Evolutionary conservation across 37 sponge, comb jelly and placozoan species (phyloP).

Genomic region (Diacarnus erythraeanus): DNA sequence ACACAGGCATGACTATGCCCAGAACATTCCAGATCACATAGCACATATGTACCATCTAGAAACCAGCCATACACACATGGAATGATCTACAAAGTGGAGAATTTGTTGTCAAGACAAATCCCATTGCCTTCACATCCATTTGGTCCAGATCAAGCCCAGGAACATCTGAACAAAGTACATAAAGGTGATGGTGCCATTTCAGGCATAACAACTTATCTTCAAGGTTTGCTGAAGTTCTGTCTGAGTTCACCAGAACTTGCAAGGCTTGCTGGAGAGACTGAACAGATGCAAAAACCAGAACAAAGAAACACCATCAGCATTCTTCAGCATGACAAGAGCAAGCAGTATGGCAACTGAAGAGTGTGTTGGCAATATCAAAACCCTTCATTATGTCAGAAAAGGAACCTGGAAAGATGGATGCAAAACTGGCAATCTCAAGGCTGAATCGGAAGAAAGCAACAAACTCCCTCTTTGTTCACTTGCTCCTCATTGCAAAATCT

Average conservation of each 20-base stretch:
- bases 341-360: conserved; percentile 1
- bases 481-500: not conserved
- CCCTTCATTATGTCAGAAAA: not conserved
- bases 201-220: not conserved
- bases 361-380: conserved; percentile 1
- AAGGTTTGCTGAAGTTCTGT: not conserved
- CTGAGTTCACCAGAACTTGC: not conserved
- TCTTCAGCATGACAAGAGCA: not conserved
- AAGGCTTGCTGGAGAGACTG: too few species aligned
- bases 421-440: not conserved
- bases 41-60: too few species aligned
- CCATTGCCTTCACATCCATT: not conserved
- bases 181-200: conserved; percentile 4
- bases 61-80: not conserved
- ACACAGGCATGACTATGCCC: not conserved
- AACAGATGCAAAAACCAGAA: too few species aligned
- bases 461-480: not conserved
- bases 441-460: too few species aligned
- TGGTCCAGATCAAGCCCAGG: conserved; percentile 4
- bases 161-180: not conserved
- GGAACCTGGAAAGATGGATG: too few species aligned
- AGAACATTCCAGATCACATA: too few species aligned
- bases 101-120: not conserved
- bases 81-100: not conserved
- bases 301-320: conserved; percentile 1